These are phyloP conservation scores for Heliconius sara DNA, from an alignment of 2,888 invertebrate genomes.

Conservation along the genomic window DNA sequence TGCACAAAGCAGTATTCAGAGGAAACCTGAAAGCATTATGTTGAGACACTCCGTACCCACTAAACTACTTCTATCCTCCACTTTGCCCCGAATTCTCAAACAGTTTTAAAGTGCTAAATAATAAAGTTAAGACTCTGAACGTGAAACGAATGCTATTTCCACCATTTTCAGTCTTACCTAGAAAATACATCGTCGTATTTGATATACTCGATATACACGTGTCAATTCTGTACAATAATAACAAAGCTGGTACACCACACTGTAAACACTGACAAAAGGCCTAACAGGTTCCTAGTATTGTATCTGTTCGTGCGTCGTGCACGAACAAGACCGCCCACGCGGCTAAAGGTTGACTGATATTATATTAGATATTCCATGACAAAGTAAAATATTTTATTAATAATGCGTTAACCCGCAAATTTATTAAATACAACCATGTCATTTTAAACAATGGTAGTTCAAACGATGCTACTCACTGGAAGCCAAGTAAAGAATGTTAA, in stretches of 20 bases:
- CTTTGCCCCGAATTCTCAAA: not conserved
- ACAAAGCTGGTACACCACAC: not conserved
- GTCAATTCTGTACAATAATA: not conserved
- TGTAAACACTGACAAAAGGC: not conserved
- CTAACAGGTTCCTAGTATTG: slow-evolving; percentile 4
- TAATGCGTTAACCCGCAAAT: not conserved
- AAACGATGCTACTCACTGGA: not conserved
- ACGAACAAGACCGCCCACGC: slow-evolving; percentile 14
- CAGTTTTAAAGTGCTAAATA: not conserved
- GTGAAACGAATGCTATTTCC: not conserved
- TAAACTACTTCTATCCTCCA: rapidly evolving
- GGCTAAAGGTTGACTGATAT: not conserved
- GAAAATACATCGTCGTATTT: not conserved
- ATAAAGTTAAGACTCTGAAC: not conserved
- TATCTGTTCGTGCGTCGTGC: not conserved
- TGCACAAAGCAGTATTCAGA: too few species aligned
- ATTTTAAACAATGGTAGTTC: slow-evolving; percentile 1
- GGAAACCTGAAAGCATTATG: rapidly evolving
- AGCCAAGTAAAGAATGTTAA: not conserved
- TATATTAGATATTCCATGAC: slow-evolving; percentile 19
- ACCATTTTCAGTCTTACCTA: not conserved
- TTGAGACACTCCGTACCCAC: not conserved
- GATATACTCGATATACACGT: not conserved
- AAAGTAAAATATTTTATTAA: slow-evolving; percentile 25
- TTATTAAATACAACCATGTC: slow-evolving; percentile 1